Evolutionary conservation across 2,797 vertebrate genomes (phyloP), one percentile per base, ranked within the genome.

Genomic region (Crypturellus tataupa): DNA sequence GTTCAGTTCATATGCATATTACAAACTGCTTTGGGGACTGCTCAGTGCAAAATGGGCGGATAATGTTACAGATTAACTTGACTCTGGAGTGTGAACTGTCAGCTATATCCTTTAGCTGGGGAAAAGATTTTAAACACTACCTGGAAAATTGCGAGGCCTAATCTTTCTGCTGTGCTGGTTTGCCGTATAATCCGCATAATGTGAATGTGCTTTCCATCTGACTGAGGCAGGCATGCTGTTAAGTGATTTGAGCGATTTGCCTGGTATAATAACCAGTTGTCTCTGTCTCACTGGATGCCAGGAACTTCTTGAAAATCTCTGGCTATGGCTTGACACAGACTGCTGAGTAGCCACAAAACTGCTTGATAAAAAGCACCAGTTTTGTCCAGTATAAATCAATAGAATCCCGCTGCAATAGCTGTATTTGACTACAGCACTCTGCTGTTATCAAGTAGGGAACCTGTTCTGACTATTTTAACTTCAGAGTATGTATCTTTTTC

Each of bases 1-100:
- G 97, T 97, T 98, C 94, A 84, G 94, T 97, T 98, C 95, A 97
- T 98, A 96, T 97, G 96, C 97, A 97, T 96, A 97, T 94, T 96
- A 95, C 93, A 97, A 97, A 97, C 89, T 96, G 95, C 96, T 97
- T 96, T 97, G 93, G 96, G 96, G 96, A 95, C 85, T 83, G 75
- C 93, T 97, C 94, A 91, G 60, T 87, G 78, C 85, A 98, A 97
- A 97, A 96, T 90, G 94, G 87, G 87, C 42, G 93, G 96, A 96
- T 97, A 96, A 97, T 95, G 93, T 97, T 97, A 95, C 94, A 97
- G 96, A 98, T 97, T 97, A 98, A 97, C 96, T 97, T 97, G 95
- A 97, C 95, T 97, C 96, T 78, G 53, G 96, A 97, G 96, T 97
- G 96, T 83, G 91, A 97, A 94, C 90, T 97, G 95, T 96, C 96